phyloP scores from a whole-genome alignment of 2,113 vertebrate genomes.

The Okapia johnstoni region DNA sequence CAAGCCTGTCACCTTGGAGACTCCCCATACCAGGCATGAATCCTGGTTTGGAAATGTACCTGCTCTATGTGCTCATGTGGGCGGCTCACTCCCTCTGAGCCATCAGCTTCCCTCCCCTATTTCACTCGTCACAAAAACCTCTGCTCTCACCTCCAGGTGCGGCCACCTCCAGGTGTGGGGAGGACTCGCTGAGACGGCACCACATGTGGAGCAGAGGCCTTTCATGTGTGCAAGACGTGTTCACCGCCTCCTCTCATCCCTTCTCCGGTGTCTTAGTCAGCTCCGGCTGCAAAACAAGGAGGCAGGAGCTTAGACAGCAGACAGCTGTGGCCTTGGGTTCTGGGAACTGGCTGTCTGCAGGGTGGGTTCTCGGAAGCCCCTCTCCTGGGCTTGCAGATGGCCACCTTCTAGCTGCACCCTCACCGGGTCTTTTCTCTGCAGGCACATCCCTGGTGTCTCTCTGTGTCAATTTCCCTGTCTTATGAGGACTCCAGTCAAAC shows the following conservation, averaged over 20 bases:
- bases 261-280: fast-evolving
- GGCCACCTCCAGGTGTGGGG: not conserved
- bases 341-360: not conserved
- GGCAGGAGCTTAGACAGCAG: fast-evolving
- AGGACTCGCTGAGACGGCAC: fast-evolving
- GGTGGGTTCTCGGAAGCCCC: not conserved
- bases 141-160: too few relatives aligned
- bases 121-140: not conserved
- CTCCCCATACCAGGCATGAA: not conserved
- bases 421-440: fast-evolving
- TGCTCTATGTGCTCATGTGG: fast-evolving
- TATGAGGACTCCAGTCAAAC: too few relatives aligned
- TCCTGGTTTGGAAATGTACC: fast-evolving
- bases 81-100: not conserved
- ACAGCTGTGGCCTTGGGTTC: fast-evolving
- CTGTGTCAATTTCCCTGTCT: not conserved
- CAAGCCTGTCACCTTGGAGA: not conserved
- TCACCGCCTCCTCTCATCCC: fast-evolving
- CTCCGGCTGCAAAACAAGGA: not conserved
- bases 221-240: fast-evolving
- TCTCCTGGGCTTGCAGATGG: fast-evolving
- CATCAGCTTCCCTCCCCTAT: not conserved
- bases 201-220: not conserved
- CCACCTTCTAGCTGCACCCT: fast-evolving
- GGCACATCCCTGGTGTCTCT: fast-evolving